Conservation (phyloP, 37 sponge, comb jelly and placozoan genomes). For the Halisarca cf. caerulea region DNA sequence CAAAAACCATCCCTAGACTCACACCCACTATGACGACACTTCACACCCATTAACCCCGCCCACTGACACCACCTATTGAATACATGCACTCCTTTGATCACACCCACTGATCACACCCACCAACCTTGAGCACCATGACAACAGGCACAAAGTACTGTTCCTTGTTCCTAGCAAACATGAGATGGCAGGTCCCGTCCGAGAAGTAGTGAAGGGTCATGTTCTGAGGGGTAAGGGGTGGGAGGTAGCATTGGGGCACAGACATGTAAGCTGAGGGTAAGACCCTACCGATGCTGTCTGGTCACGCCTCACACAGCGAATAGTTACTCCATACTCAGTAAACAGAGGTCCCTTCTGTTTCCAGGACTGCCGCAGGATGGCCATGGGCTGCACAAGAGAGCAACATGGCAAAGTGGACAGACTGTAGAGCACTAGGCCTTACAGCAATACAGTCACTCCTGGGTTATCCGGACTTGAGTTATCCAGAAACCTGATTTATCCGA, state of each 20-base stretch:
- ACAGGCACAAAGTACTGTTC: constrained; percentile 85
- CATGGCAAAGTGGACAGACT: too few relatives aligned
- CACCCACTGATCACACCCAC: neutral
- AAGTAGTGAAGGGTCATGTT: constrained; percentile 89
- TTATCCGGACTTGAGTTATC: too few relatives aligned
- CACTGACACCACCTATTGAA: neutral
- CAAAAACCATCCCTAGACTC: too few relatives aligned
- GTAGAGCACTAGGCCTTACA: too few relatives aligned
- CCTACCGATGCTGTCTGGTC: constrained; percentile 76
- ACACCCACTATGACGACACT: too few relatives aligned
- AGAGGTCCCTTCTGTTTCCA: constrained; percentile 85
- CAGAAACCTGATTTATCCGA: too few relatives aligned
- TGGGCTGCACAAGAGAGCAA: too few relatives aligned
- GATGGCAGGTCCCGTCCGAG: constrained; percentile 81
- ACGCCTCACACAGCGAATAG: constrained; percentile 78
- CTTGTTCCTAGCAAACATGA: constrained; percentile 77
- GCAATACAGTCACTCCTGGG: too few relatives aligned
- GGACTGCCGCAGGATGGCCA: constrained; percentile 73
- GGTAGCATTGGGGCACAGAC: neutral
- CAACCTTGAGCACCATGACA: constrained; percentile 84
- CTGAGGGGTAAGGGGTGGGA: constrained; percentile 28
- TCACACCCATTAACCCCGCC: too few relatives aligned
- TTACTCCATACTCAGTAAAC: constrained; percentile 89
- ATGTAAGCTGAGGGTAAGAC: neutral
- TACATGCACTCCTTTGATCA: too few relatives aligned